Evolutionary conservation across 2,888 invertebrate species (phyloP).

Genomic region (Malacosoma neustria): DNA sequence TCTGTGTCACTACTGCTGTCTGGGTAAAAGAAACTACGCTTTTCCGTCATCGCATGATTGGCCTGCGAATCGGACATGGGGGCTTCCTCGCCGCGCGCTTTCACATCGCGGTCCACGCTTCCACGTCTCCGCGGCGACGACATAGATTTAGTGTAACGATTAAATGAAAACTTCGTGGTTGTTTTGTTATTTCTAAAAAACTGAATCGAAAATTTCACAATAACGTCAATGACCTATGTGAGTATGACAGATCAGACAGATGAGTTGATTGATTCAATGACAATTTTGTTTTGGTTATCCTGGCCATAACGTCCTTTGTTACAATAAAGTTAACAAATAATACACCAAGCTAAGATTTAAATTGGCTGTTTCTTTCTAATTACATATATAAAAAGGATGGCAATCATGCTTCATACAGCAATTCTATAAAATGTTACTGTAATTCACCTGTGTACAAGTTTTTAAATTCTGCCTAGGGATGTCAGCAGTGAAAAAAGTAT

Average conservation of each 20-base stretch:
- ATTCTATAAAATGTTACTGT: too few relatives aligned
- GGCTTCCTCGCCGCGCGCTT: slow-evolving; percentile 47
- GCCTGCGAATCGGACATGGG: slow-evolving; percentile 59
- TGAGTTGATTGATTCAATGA: too few relatives aligned
- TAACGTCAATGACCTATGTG: background rate
- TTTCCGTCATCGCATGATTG: slow-evolving; percentile 55
- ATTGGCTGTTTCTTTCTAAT: too few relatives aligned
- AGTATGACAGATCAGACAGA: background rate
- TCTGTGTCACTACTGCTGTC: slow-evolving; percentile 92
- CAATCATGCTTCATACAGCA: too few relatives aligned
- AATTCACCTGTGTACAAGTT: too few relatives aligned
- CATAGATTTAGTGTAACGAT: background rate
- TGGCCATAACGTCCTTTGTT: too few relatives aligned
- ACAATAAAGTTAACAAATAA: too few relatives aligned
- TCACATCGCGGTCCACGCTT: slow-evolving; percentile 54
- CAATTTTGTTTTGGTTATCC: too few relatives aligned
- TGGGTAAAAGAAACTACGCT: slow-evolving; percentile 61
- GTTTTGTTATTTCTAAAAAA: background rate
- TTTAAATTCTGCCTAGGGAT: too few relatives aligned
- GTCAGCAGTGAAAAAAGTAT: too few relatives aligned
- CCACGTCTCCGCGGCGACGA: slow-evolving; percentile 24
- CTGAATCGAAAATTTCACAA: background rate
- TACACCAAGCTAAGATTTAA: too few relatives aligned
- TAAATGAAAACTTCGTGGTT: background rate
- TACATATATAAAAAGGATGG: too few relatives aligned